These are phyloP conservation scores for Brachyistius frenatus DNA, from an alignment of 2,113 vertebrate genomes.

Conservation along the genomic window DNA sequence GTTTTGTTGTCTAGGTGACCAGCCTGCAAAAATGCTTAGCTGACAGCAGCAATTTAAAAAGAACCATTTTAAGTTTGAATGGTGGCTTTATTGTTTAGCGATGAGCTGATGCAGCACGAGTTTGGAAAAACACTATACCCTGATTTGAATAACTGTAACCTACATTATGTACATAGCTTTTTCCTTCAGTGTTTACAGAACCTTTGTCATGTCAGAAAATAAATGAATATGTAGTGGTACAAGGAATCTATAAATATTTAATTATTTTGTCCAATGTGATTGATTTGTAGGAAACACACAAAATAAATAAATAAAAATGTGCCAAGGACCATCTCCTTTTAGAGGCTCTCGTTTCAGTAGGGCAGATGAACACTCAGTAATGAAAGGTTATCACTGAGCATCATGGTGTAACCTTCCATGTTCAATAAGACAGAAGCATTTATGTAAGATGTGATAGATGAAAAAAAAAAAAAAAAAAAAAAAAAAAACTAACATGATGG, in stretches of 20 bases:
- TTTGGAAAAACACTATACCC: slow-evolving; percentile 8
- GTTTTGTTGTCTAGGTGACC: slow-evolving; percentile 10
- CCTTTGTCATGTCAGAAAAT: no score
- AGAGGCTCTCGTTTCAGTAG: neutral
- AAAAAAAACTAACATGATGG: no score
- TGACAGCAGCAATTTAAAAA: slow-evolving; percentile 28
- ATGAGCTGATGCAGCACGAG: slow-evolving; percentile 16
- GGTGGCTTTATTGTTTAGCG: slow-evolving; percentile 9
- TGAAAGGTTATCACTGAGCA: neutral
- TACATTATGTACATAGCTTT: neutral
- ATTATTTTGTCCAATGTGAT: neutral
- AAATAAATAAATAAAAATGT: slow-evolving; percentile 11
- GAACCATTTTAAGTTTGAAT: slow-evolving; percentile 34
- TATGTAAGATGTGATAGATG: neutral
- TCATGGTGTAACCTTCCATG: neutral
- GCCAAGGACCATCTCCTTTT: neutral
- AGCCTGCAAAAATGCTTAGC: neutral
- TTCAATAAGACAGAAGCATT: neutral
- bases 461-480: neutral
- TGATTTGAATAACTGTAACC: neutral
- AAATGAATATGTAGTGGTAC: no score
- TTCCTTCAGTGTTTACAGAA: no score
- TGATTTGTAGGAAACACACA: neutral
- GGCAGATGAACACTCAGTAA: neutral
- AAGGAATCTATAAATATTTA: slow-evolving; percentile 13